Evolutionary conservation across 1,140 invertebrate species (phyloP).

Genomic region (Spodoptera litura): DNA sequence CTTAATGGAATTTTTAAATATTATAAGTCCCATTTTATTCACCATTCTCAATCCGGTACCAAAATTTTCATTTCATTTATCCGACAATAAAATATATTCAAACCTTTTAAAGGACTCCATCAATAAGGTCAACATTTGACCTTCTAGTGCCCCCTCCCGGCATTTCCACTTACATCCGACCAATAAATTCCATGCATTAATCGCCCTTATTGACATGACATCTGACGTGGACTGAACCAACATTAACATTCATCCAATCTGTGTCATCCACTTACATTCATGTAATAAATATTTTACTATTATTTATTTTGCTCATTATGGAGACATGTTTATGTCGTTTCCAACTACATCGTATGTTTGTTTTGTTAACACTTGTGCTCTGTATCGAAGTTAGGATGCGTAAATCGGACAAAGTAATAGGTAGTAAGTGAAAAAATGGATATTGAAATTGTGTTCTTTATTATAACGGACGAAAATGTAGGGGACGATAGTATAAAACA

Average conservation of each 20-base stretch:
- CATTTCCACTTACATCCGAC: slow-evolving; percentile 18
- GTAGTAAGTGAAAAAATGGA: not conserved
- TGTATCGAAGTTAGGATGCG: too few relatives aligned
- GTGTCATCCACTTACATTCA: not conserved
- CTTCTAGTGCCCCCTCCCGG: slow-evolving; percentile 12
- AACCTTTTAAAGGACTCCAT: slow-evolving; percentile 14
- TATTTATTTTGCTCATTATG: too few relatives aligned
- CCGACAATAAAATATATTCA: not conserved
- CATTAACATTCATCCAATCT: not conserved
- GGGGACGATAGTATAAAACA: too few relatives aligned
- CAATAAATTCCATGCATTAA: slow-evolving; percentile 11
- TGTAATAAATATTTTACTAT: too few relatives aligned
- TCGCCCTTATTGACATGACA: not conserved
- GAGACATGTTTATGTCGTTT: too few relatives aligned
- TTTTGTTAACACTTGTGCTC: too few relatives aligned
- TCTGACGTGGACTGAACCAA: not conserved
- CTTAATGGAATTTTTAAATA: too few relatives aligned
- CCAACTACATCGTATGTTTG: too few relatives aligned
- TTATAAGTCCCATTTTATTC: not conserved
- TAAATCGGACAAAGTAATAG: too few relatives aligned
- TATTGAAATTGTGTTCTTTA: too few relatives aligned
- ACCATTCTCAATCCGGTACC: not conserved
- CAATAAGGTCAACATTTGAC: slow-evolving; percentile 24
- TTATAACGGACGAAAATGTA: too few relatives aligned
- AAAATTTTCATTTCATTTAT: not conserved